Evolutionary conservation across 2,797 vertebrate species (phyloP).

Genomic region (Ataeniobius toweri): DNA sequence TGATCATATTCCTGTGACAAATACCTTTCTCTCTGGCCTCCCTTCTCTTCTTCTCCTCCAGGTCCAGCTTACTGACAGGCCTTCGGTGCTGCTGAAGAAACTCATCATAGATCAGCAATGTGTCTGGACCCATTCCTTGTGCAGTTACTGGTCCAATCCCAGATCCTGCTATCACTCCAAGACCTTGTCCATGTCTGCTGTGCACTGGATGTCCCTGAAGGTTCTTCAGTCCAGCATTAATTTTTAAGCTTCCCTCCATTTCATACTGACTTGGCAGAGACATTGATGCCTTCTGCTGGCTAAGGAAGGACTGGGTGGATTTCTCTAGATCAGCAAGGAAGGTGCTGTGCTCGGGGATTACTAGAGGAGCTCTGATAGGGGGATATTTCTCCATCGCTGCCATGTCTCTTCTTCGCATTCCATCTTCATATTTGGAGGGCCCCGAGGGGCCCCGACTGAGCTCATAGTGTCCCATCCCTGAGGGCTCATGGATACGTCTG

Average conservation of each 20-base stretch:
- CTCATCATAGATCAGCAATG: constrained; percentile 90
- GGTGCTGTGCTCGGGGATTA: constrained; percentile 78
- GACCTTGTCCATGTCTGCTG: constrained; percentile 65
- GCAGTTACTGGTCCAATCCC: constrained; percentile 60
- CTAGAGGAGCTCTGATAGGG: constrained; percentile 72
- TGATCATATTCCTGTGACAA: not conserved
- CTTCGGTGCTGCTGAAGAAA: constrained; percentile 91
- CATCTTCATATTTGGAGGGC: constrained; percentile 85
- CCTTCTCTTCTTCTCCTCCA: constrained; percentile 90
- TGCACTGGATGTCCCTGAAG: constrained; percentile 66
- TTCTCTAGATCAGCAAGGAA: constrained; percentile 94
- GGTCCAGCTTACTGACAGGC: constrained; percentile 94
- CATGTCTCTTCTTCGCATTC: constrained; percentile 75
- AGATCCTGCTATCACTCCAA: constrained; percentile 35
- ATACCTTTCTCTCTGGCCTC: constrained; percentile 95
- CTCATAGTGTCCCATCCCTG: constrained; percentile 80
- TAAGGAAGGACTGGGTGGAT: constrained; percentile 89
- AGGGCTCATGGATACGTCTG: constrained; percentile 83
- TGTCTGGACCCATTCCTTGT: constrained; percentile 74
- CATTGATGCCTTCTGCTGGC: constrained; percentile 87
- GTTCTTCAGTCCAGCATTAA: constrained; percentile 80
- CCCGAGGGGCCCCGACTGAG: constrained; percentile 77
- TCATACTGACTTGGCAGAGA: constrained; percentile 83
- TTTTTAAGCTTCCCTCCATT: constrained; percentile 79
- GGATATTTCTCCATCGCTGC: constrained; percentile 86